Base-by-base conservation (phyloP, 2,888 invertebrate species). In the Chesias legatella region DNA sequence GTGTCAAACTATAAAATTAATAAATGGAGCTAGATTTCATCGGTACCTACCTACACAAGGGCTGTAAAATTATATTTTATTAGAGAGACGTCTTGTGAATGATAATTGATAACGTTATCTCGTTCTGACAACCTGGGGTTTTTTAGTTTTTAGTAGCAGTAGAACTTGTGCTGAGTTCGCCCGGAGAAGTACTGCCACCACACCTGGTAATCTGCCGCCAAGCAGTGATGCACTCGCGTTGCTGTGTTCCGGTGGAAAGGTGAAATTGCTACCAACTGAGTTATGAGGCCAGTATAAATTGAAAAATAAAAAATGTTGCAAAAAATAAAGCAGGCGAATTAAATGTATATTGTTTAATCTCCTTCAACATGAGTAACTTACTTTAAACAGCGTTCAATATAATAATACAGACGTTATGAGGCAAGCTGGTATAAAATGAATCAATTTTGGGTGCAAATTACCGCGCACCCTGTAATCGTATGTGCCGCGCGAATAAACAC, bases 1-100 rank as follows among this genome's bases (percentile, higher is more conserved):
- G 85, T 84, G 85, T 83, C 83, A 85, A 77, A 75, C 74, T 71
- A 83, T 85, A 70, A 81, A 79, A 80, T 80, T 82, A 79, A 82
- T 81, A 79, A 77, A 82, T 78, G 74, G 63, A 66, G 56, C 65
- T 72, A 75, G 73, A 72, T 70, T 53, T 56, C 57, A 67, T 67
- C 66, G 58, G 49, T 5, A 17, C 47, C n/a, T n/a, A n/a, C n/a
- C n/a, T n/a, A n/a, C n/a, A 50, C 57, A 56, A 53, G 54, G 49
- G 56, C 40, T 60, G 57, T 63, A 52, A 56, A 60, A 64, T 58
- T 62, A 64, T 58, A 53, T 50, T 17, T 52, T 43, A 53, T 55
- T 56, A 53, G 53, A 51, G 53, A 49, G 53, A 57, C 49, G 32
- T 43, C 37, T 50, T 37, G 31, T 36, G 42, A 51, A 37, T 55